phyloP scores from a whole-genome alignment of 2,888 invertebrate genomes.

The Andrena marginata region DNA sequence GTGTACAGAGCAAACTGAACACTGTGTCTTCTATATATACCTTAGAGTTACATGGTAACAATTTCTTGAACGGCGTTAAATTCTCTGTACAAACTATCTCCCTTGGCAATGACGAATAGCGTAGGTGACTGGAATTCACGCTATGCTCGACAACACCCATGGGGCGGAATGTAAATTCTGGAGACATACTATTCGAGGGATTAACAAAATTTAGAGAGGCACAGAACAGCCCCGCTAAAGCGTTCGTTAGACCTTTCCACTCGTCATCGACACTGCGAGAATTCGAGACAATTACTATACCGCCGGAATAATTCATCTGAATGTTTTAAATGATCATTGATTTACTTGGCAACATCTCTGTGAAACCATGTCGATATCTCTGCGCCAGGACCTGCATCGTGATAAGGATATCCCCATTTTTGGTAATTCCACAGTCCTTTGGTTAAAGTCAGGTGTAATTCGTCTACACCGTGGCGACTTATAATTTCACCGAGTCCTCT shows the following conservation, averaged over 20 bases:
- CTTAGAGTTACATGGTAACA: constrained; percentile 97
- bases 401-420: constrained; percentile 97
- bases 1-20: constrained; percentile 2
- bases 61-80: constrained; percentile 98
- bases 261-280: constrained; percentile 90
- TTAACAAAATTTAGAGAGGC: constrained; percentile 98
- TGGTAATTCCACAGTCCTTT: constrained; percentile 97
- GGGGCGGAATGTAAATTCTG: constrained; percentile 93
- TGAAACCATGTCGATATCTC: constrained; percentile 98
- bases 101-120: constrained; percentile 96
- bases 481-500: constrained; percentile 95
- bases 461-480: constrained; percentile 93
- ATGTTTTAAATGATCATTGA: background rate
- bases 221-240: constrained; percentile 97
- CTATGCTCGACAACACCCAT: constrained; percentile 86
- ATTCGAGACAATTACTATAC: background rate
- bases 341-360: constrained; percentile 78
- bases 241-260: constrained; percentile 96
- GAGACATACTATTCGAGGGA: constrained; percentile 92
- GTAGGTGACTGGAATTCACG: constrained; percentile 86
- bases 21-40: constrained; percentile 76
- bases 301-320: background rate
- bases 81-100: constrained; percentile 99
- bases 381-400: constrained; percentile 96
- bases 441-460: constrained; percentile 95